phyloP scores from a whole-genome alignment of 2,888 invertebrate species.

The Pheosia tremula region DNA sequence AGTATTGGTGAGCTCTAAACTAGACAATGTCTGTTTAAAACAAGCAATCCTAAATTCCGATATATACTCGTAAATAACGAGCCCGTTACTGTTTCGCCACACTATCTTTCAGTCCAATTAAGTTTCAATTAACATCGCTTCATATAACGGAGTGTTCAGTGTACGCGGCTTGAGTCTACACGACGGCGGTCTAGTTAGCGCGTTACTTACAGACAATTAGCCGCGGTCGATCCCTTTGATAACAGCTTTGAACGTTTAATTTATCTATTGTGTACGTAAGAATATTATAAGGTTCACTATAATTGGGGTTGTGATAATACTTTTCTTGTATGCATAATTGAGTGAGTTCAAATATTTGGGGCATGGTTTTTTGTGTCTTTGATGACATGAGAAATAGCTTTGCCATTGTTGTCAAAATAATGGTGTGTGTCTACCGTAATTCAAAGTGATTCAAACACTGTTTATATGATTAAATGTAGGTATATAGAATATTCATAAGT shows the following conservation, averaged over 20 bases:
- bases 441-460: too few species aligned
- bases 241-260: constrained; percentile 45
- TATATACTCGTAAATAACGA: not conserved
- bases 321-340: constrained; percentile 23
- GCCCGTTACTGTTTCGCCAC: constrained; percentile 1
- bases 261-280: constrained; percentile 39
- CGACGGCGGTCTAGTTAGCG: constrained; percentile 63
- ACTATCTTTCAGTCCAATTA: constrained; percentile 50
- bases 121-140: constrained; percentile 44
- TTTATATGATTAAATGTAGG: too few species aligned
- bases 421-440: not conserved
- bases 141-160: constrained; percentile 34
- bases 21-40: too few species aligned
- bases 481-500: too few species aligned
- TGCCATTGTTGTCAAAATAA: not conserved
- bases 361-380: not conserved
- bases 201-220: constrained; percentile 76
- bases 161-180: constrained; percentile 25
- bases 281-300: constrained; percentile 12
- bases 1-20: too few species aligned
- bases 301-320: not conserved
- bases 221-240: constrained; percentile 33
- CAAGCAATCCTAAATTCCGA: too few species aligned
- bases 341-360: constrained; percentile 1
- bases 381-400: not conserved